Percentiles rank a stretch among this genome's conserved stretches.
phyloP scores from a whole-genome alignment of 2,113 vertebrate genomes.

The Carollia perspicillata region DNA sequence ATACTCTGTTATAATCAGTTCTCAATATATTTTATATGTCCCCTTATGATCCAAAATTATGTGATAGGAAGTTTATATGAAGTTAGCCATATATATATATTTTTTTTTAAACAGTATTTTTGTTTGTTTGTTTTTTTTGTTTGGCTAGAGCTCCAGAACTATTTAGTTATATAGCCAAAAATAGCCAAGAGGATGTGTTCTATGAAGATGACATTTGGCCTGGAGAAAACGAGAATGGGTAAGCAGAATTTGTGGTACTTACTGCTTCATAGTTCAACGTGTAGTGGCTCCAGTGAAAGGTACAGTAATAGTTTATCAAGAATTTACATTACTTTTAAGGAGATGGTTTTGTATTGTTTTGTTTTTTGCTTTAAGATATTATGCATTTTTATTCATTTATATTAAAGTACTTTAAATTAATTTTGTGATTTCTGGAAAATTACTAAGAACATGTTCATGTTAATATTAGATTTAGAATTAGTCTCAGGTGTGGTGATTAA shows the following conservation, averaged over 20 bases:
- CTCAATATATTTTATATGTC: background rate
- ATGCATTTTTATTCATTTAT: background rate
- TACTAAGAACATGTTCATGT: background rate
- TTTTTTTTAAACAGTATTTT: slow-evolving; percentile 37
- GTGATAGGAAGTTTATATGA: slow-evolving; percentile 29
- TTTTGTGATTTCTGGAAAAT: background rate
- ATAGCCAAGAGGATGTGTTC: slow-evolving; percentile 95
- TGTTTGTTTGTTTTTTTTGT: slow-evolving; percentile 16
- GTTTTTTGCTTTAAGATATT: slow-evolving; percentile 25
- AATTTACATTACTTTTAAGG: background rate
- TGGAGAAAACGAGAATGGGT: slow-evolving; percentile 93
- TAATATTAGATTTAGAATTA: slow-evolving; percentile 7
- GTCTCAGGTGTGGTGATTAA: background rate
- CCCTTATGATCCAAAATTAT: background rate
- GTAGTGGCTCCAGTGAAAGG: background rate
- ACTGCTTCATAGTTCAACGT: background rate
- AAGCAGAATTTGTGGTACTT: slow-evolving; percentile 22
- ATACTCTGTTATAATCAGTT: background rate
- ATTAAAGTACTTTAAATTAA: slow-evolving; percentile 14
- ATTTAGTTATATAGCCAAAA: slow-evolving; percentile 90
- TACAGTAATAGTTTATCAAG: background rate
- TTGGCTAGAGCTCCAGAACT: slow-evolving; percentile 91
- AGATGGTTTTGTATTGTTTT: background rate
- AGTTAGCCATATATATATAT: background rate
- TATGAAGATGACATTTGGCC: slow-evolving; percentile 99